Evolutionary conservation across 2,797 vertebrate genomes (phyloP), one percentile per base, ranked within the genome.

Genomic region (Buphagus erythrorhynchus): DNA sequence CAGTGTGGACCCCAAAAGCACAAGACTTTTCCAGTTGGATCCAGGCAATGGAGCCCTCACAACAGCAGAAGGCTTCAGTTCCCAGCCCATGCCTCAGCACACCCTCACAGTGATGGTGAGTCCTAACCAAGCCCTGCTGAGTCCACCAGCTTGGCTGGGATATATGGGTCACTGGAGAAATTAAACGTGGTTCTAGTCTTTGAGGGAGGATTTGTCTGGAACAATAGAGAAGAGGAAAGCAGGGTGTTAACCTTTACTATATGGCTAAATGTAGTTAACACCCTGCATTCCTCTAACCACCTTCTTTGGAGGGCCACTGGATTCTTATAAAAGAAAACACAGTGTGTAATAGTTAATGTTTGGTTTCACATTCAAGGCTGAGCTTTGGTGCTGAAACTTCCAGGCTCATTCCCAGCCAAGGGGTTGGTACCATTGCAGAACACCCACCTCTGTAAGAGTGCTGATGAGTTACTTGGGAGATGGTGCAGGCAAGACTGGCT

Each of bases 81-180:
- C 98, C 20, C 98, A 99, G 96, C 96, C 88, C 19, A 98, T 99
- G 72, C 90, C 94, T 36, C 96, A 97, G 76, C 99, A 99, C 77
- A 98, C 95, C 1, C 98, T 99, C 84, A 98, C 99, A 13, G 96
- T 99, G 35, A 99, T 99, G 99, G 99, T 99, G 86, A 83, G 97
- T 94, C 45, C 78, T 25, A 45, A 31, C 13, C 66, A 80, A 92
- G 66, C n/a, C 28, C 43, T 73, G 49, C n/a, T 40, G 55, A 88
- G 28, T 83, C n/a, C 48, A 11, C 40, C n/a, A 46, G n/a, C 33
- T 83, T 80, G n/a, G 13, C 26, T 0, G 0, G 62, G 29, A 38
- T 63, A 59, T 63, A 24, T 13, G 8, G 38, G 55, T 66, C 5
- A 2, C 46, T 81, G 74, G 57, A 84, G 58, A 91, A 90, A 80